Percentiles rank a stretch among this genome's conserved stretches.
phyloP scores from a whole-genome alignment of 37 sponge, comb jelly and placozoan genomes.

The Cladorhizidae sp. region DNA sequence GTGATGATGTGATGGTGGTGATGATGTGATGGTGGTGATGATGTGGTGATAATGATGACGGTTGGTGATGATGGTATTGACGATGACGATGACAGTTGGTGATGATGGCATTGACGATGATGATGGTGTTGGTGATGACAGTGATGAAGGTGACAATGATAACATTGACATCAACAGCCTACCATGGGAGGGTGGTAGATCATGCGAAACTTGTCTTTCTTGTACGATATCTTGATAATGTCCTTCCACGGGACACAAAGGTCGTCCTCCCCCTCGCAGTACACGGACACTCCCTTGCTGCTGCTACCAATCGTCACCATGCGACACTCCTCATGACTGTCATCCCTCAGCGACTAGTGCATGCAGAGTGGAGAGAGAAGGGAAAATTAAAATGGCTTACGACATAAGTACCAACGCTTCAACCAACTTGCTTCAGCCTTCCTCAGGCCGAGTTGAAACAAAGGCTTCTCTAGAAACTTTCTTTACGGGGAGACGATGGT shows the following conservation, averaged over 20 bases:
- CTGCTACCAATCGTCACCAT: conserved; percentile 28
- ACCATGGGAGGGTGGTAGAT: conserved; percentile 33
- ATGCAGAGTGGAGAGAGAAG: neutral
- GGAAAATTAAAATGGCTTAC: no score
- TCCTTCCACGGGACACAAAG: conserved; percentile 45
- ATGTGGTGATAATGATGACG: no score
- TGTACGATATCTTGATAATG: conserved; percentile 80
- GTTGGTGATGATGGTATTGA: neutral
- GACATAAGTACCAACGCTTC: no score
- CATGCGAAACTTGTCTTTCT: conserved; percentile 55
- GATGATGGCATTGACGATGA: no score
- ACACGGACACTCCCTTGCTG: conserved; percentile 38
- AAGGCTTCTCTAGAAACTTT: no score
- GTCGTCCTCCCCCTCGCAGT: conserved; percentile 18
- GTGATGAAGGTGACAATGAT: no score
- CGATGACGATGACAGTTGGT: neutral
- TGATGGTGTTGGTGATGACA: no score
- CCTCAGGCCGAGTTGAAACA: no score
- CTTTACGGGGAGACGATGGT: no score
- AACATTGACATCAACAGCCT: neutral
- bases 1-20: no score
- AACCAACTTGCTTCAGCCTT: no score
- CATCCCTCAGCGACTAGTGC: neutral
- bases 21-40: no score
- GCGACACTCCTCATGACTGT: neutral